phyloP scores from a whole-genome alignment of 2,797 vertebrate genomes.

The Crenichthys baileyi region DNA sequence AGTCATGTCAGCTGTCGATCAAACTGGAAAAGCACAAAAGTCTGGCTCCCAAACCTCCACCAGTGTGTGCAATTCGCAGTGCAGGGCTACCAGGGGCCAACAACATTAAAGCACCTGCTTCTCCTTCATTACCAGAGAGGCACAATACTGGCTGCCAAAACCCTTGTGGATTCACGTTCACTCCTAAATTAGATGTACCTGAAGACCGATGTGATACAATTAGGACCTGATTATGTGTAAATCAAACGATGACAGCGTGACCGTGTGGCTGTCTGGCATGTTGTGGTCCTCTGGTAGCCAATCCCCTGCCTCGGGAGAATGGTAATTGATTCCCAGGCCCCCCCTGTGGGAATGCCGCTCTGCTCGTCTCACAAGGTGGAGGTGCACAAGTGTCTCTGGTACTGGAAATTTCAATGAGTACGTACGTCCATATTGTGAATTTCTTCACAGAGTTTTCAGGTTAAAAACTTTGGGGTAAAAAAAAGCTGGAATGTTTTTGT shows the following conservation, averaged over 20 bases:
- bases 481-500: conserved; percentile 81
- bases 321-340: conserved; percentile 94
- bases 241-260: conserved; percentile 73
- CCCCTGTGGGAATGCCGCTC: conserved; percentile 88
- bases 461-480: conserved; percentile 83
- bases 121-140: conserved; percentile 65
- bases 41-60: conserved; percentile 51
- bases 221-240: conserved; percentile 89
- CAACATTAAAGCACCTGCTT: conserved; percentile 64
- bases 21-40: conserved; percentile 64
- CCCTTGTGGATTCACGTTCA: conserved; percentile 69
- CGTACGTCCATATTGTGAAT: conserved; percentile 86
- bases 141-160: conserved; percentile 50
- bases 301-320: conserved; percentile 89
- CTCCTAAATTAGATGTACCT: conserved; percentile 62
- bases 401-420: conserved; percentile 81
- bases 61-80: conserved; percentile 34
- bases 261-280: conserved; percentile 85
- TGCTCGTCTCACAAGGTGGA: conserved; percentile 83
- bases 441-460: conserved; percentile 89
- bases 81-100: conserved; percentile 53
- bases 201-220: conserved; percentile 76
- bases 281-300: conserved; percentile 91
- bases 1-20: conserved; percentile 80
- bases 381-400: conserved; percentile 84